Percentiles rank a stretch among this genome's conserved stretches.
Evolutionary conservation across 2,888 invertebrate species (phyloP).

Genomic region (Lepidocyrtoides sp.): DNA sequence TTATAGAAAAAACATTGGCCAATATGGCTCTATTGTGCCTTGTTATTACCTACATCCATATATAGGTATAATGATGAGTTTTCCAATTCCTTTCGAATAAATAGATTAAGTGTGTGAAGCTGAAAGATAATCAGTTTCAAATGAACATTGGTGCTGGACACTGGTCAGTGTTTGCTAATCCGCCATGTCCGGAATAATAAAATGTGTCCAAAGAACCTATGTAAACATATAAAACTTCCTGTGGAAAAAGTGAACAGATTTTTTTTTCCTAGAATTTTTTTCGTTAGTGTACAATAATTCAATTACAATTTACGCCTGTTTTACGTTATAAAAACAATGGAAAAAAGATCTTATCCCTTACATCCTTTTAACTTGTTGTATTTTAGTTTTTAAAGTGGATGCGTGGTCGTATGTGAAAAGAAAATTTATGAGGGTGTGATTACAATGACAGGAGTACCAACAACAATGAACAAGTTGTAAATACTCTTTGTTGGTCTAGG

Average conservation of each 20-base stretch:
- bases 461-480: conserved; percentile 41
- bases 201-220: no score
- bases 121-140: conserved; percentile 18
- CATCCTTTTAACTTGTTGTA: background rate
- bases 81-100: background rate
- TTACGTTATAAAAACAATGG: no score
- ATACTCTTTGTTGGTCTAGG: conserved; percentile 45
- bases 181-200: conserved; percentile 49
- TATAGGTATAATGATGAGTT: background rate
- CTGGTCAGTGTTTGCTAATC: conserved; percentile 46
- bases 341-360: background rate
- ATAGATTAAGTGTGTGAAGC: no score
- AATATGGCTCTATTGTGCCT: background rate
- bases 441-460: conserved; percentile 18
- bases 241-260: background rate
- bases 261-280: background rate
- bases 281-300: background rate
- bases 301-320: background rate
- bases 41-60: conserved; percentile 7
- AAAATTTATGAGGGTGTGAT: conserved; percentile 60
- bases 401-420: conserved; percentile 18
- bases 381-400: background rate
- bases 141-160: conserved; percentile 27
- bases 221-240: conserved; percentile 16
- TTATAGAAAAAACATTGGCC: background rate